phyloP scores from a whole-genome alignment of 2,113 vertebrate genomes.

The Etia nguti region DNA sequence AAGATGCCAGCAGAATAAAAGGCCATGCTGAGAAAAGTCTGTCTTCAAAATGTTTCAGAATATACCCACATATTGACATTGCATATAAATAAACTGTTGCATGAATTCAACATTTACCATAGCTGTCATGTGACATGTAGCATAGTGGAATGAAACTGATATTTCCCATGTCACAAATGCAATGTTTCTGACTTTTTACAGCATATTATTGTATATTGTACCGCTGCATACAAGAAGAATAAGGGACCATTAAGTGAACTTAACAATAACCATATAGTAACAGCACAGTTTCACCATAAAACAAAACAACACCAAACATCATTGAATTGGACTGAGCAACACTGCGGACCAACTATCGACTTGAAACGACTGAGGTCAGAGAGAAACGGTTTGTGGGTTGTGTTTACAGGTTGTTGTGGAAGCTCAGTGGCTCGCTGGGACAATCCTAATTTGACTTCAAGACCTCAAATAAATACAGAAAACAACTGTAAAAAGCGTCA shows the following conservation, averaged over 20 bases:
- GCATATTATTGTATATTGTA: conserved; percentile 26
- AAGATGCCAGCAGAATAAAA: conserved; percentile 35
- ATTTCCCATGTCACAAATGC: conserved; percentile 19
- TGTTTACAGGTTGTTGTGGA: conserved; percentile 5
- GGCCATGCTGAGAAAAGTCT: conserved; percentile 33
- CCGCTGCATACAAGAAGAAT: conserved; percentile 26
- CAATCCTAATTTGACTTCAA: conserved; percentile 20
- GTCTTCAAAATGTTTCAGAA: conserved; percentile 5
- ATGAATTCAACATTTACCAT: conserved; percentile 24
- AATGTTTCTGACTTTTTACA: conserved; percentile 36
- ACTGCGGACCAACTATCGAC: conserved; percentile 21
- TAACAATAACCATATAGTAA: conserved; percentile 41
- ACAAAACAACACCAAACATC: conserved; percentile 52
- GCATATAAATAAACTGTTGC: conserved; percentile 31
- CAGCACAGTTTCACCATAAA: conserved; percentile 54
- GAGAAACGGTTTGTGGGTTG: conserved; percentile 5
- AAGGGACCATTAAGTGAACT: conserved; percentile 39
- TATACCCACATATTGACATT: conserved; percentile 21
- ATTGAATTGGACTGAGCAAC: conserved; percentile 38
- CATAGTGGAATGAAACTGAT: neutral
- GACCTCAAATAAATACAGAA: neutral
- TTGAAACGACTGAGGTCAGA: neutral
- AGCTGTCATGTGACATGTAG: conserved; percentile 1
- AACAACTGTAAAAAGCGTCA: neutral
- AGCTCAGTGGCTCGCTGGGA: conserved; percentile 15